Conservation (phyloP, 2,888 invertebrate species). For the Cactoblastis cactorum region DNA sequence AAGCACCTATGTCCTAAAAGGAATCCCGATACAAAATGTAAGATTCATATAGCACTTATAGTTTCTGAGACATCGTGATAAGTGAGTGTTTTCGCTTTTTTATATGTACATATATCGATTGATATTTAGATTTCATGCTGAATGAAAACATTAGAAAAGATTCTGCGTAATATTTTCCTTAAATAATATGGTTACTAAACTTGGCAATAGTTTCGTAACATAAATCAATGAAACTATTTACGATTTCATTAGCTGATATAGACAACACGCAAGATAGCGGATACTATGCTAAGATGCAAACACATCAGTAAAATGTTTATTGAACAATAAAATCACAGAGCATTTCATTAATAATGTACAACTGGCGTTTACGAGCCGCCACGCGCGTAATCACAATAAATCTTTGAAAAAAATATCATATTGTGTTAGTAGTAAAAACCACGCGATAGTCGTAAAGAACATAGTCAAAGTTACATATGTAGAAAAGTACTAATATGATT, state of each 20-base stretch:
- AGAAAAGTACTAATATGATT: too few relatives aligned
- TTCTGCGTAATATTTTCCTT: neutral
- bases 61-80: too few relatives aligned
- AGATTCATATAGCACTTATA: too few relatives aligned
- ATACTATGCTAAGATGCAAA: slow-evolving; percentile 29
- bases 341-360: slow-evolving; percentile 46
- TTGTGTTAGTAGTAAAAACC: slow-evolving; percentile 19
- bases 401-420: slow-evolving; percentile 24
- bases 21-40: too few relatives aligned
- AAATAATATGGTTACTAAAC: neutral
- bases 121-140: neutral
- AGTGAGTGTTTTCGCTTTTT: too few relatives aligned
- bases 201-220: slow-evolving; percentile 9
- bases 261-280: slow-evolving; percentile 19
- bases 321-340: slow-evolving; percentile 51
- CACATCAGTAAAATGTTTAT: slow-evolving; percentile 53
- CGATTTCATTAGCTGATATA: slow-evolving; percentile 15
- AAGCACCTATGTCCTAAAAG: too few relatives aligned
- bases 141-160: neutral
- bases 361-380: slow-evolving; percentile 38
- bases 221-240: slow-evolving; percentile 16
- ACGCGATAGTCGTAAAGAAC: slow-evolving; percentile 1
- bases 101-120: neutral
- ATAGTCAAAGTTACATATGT: neutral
- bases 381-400: slow-evolving; percentile 30